These are phyloP conservation scores for Microctenopoma stevenorrisi DNA, from an alignment of 2,797 vertebrate species.

Conservation along the genomic window DNA sequence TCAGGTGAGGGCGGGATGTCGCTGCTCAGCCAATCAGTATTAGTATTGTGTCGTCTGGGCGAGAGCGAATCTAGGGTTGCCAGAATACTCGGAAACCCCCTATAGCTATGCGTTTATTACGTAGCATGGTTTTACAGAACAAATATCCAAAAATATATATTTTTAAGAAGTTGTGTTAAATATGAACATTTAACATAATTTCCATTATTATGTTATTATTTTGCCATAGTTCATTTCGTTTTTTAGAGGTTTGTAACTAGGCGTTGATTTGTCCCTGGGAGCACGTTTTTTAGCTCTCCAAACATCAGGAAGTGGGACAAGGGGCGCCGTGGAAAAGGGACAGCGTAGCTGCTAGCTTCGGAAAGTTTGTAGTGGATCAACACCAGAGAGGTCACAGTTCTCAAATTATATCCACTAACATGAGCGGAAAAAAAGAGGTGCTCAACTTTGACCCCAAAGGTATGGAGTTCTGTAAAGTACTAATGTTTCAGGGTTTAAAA, in stretches of 20 bases:
- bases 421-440: constrained; percentile 56
- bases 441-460: constrained; percentile 81
- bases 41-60: background rate
- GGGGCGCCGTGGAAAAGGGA: background rate
- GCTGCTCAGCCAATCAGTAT: constrained; percentile 55
- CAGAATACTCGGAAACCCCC: background rate
- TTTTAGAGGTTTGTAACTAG: background rate
- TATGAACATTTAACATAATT: fast-evolving
- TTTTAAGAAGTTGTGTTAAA: fast-evolving
- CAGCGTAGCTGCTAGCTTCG: background rate
- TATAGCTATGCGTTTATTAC: background rate
- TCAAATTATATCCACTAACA: constrained; percentile 4
- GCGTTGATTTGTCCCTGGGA: constrained; percentile 2
- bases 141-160: fast-evolving
- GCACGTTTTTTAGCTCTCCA: constrained; percentile 7
- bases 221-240: fast-evolving
- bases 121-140: fast-evolving
- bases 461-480: constrained; percentile 35
- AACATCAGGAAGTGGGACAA: constrained; percentile 54
- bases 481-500: background rate
- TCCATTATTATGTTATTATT: fast-evolving
- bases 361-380: background rate
- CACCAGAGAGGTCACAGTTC: background rate
- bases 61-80: constrained; percentile 36
- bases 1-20: constrained; percentile 29